These are phyloP conservation scores for Cinclus cinclus DNA, from an alignment of 2,113 vertebrate genomes.

Conservation along the genomic window DNA sequence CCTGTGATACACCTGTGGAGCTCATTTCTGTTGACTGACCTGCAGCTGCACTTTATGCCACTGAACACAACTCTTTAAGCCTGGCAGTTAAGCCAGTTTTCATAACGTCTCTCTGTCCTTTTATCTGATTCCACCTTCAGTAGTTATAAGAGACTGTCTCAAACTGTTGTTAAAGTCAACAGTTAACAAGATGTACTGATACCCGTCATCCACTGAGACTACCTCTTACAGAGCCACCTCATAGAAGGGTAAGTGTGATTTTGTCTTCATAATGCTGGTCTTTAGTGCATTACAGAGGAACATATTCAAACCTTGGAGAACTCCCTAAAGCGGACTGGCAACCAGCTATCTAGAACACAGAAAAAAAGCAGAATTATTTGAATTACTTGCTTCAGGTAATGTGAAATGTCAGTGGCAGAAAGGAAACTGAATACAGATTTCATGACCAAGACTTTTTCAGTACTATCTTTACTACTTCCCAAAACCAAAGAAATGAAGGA, in stretches of 20 bases:
- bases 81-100: not conserved
- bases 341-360: not conserved
- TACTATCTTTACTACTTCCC: not conserved
- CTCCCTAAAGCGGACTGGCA: not conserved
- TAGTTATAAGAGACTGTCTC: not conserved
- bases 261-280: not conserved
- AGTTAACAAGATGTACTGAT: not conserved
- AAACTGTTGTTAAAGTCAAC: not conserved
- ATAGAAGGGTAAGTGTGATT: not conserved
- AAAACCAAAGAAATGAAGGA: not conserved
- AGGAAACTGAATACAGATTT: not conserved
- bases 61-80: not conserved
- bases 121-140: not conserved
- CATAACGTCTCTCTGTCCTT: not conserved
- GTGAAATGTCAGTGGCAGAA: not conserved
- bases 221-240: not conserved
- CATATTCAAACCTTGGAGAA: not conserved
- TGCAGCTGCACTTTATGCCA: not conserved
- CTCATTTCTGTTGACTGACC: not conserved
- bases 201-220: not conserved
- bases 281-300: not conserved
- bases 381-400: not conserved
- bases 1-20: not conserved
- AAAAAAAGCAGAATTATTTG: not conserved
- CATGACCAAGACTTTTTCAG: not conserved